These are phyloP conservation scores for Corythucha ciliata DNA, from an alignment of 2,888 invertebrate genomes.

Conservation along the genomic window DNA sequence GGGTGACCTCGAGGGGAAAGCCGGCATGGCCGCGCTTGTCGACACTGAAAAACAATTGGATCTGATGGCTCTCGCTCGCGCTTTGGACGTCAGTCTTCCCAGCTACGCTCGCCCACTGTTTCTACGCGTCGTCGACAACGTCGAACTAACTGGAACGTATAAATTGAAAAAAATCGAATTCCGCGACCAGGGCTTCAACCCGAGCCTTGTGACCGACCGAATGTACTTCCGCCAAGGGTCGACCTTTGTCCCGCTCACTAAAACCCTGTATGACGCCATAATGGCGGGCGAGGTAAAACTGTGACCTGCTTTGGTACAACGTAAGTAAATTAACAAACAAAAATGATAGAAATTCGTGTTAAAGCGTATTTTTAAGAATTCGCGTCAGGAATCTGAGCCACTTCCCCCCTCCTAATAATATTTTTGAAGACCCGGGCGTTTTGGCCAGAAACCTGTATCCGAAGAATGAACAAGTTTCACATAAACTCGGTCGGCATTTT, in stretches of 20 bases:
- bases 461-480: too few species aligned
- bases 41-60: constrained; percentile 55
- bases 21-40: constrained; percentile 88
- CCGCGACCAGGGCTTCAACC: constrained; percentile 74
- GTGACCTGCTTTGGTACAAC: too few species aligned
- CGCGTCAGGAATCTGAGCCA: too few species aligned
- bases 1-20: constrained; percentile 71
- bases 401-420: too few species aligned
- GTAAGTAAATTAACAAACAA: too few species aligned
- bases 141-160: constrained; percentile 84
- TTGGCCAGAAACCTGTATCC: too few species aligned
- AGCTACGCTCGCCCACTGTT: constrained; percentile 83
- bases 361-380: too few species aligned
- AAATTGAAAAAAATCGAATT: constrained; percentile 85
- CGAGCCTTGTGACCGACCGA: constrained; percentile 49
- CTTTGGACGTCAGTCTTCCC: constrained; percentile 63
- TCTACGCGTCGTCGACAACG: constrained; percentile 62
- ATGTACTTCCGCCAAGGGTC: constrained; percentile 45
- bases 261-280: constrained; percentile 42
- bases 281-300: constrained; percentile 51
- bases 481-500: too few species aligned
- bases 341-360: too few species aligned
- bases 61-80: constrained; percentile 51
- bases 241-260: constrained; percentile 44
- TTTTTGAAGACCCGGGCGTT: too few species aligned